Percentiles rank a stretch among this genome's conserved stretches.
Evolutionary conservation across 2,797 vertebrate genomes (phyloP).

Genomic region (Channallabes apus): DNA sequence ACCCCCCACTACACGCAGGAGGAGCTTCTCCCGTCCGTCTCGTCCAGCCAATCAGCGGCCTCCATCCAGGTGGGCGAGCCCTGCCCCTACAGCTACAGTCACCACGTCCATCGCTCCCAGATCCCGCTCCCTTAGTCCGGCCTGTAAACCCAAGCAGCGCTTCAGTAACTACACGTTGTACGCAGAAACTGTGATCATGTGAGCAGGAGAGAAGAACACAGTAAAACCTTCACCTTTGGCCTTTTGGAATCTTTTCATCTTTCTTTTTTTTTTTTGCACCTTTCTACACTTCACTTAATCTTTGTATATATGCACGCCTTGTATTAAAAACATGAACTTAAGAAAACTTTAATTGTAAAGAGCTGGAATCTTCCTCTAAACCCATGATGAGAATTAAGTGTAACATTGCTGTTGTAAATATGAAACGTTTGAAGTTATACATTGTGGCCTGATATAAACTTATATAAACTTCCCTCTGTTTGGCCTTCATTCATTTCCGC

Average conservation of each 20-base stretch:
- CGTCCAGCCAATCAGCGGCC: constrained; percentile 90
- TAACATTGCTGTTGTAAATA: constrained; percentile 64
- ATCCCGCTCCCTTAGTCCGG: constrained; percentile 66
- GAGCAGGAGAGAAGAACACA: constrained; percentile 45
- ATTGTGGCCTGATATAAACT: constrained; percentile 42
- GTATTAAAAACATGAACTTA: constrained; percentile 1
- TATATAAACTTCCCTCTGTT: constrained; percentile 12
- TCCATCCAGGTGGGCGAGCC: constrained; percentile 91
- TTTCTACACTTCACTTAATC: background rate
- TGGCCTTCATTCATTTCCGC: background rate
- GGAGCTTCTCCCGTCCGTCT: constrained; percentile 89
- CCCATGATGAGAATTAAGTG: background rate
- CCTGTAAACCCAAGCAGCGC: constrained; percentile 63
- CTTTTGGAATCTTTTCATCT: background rate
- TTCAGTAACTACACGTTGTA: constrained; percentile 72
- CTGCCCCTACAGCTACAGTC: constrained; percentile 60
- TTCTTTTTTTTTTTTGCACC: background rate
- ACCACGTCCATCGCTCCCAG: constrained; percentile 59
- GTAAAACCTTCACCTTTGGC: background rate
- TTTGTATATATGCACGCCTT: background rate
- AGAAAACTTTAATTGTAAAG: background rate
- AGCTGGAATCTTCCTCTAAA: background rate
- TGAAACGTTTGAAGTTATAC: constrained; percentile 11
- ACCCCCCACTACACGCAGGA: constrained; percentile 62
- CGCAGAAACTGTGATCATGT: constrained; percentile 81